These are phyloP conservation scores for Amyelois transitella DNA, from an alignment of 1,140 invertebrate species.

Conservation along the genomic window DNA sequence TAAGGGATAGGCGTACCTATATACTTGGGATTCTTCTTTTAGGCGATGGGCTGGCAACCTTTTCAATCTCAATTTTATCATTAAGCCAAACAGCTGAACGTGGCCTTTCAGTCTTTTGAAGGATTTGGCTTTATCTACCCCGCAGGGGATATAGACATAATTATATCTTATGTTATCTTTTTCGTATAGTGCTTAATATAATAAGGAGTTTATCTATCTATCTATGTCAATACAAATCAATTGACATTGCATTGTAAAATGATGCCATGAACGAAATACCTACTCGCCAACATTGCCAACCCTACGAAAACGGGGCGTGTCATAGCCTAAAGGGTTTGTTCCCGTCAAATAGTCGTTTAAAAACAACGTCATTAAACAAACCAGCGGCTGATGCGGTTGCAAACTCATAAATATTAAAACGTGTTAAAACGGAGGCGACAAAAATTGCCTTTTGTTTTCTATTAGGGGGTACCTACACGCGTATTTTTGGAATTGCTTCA, in stretches of 20 bases:
- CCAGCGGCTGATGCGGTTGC: slow-evolving; percentile 62
- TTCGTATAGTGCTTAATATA: too few relatives aligned
- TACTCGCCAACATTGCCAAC: slow-evolving; percentile 20
- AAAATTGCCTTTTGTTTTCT: background rate
- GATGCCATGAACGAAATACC: background rate
- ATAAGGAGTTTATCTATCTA: too few relatives aligned
- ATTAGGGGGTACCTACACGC: background rate
- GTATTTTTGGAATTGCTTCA: background rate
- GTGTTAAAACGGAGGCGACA: background rate
- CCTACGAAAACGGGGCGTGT: slow-evolving; percentile 34
- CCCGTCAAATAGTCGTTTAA: slow-evolving; percentile 66
- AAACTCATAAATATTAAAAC: slow-evolving; percentile 66
- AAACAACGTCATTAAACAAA: slow-evolving; percentile 71
- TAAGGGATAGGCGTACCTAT: too few relatives aligned
- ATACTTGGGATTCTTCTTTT: too few relatives aligned
- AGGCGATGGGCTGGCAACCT: too few relatives aligned
- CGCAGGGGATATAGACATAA: too few relatives aligned
- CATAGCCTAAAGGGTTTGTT: slow-evolving; percentile 65
- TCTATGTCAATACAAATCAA: background rate
- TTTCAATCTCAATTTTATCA: too few relatives aligned
- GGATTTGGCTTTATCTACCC: too few relatives aligned
- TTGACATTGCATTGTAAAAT: background rate
- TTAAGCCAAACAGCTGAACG: too few relatives aligned
- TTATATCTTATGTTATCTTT: too few relatives aligned
- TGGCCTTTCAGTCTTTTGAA: too few relatives aligned